phyloP scores from a whole-genome alignment of 2,797 vertebrate species.

The Anisognathus igniventris region DNA sequence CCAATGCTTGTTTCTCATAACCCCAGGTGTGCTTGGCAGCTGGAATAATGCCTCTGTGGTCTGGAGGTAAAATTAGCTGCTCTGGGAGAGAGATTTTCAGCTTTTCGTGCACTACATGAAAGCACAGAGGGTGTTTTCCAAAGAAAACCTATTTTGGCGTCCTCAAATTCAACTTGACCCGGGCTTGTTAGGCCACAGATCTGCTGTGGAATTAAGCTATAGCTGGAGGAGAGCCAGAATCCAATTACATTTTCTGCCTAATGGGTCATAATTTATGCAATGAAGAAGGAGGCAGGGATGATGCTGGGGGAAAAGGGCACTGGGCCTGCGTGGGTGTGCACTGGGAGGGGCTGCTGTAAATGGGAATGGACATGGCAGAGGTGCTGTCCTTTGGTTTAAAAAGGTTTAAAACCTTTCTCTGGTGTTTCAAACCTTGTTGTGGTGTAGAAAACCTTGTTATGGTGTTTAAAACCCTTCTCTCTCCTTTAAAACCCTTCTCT shows the following conservation, averaged over 20 bases:
- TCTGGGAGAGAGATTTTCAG: background rate
- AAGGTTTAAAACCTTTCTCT: background rate
- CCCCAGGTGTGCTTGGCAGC: background rate
- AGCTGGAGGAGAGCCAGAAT: conserved; percentile 28
- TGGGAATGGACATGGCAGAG: background rate
- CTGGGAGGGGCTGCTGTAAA: background rate
- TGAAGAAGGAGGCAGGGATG: background rate
- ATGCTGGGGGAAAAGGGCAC: background rate
- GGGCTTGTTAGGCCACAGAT: background rate
- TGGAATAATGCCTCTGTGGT: background rate
- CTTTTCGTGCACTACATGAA: background rate
- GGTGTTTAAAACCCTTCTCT: too few relatives aligned
- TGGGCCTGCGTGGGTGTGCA: background rate
- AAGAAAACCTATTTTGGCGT: background rate
- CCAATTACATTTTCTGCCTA: conserved; percentile 33
- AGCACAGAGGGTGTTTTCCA: background rate
- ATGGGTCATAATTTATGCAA: conserved; percentile 31
- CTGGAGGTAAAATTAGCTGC: background rate
- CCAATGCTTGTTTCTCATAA: background rate
- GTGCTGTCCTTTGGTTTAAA: background rate
- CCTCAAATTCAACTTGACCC: conserved; percentile 46
- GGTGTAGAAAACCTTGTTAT: too few relatives aligned
- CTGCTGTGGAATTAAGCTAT: background rate
- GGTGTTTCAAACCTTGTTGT: rapidly evolving
- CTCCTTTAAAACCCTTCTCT: background rate